Conservation (phyloP, 2,113 vertebrate species). For the Setophaga petechia region DNA sequence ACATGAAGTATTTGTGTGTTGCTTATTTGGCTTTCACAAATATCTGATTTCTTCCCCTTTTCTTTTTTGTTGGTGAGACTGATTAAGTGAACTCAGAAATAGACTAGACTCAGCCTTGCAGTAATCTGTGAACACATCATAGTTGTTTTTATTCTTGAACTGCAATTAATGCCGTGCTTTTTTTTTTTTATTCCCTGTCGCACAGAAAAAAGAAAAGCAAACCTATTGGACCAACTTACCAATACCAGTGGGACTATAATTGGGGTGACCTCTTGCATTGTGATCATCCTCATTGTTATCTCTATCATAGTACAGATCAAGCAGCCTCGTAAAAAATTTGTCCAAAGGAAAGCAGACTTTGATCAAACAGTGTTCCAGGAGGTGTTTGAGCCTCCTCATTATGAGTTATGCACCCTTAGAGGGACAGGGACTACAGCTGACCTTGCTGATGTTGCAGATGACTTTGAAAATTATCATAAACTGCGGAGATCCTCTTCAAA, state of each 20-base stretch:
- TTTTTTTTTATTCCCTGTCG: not conserved
- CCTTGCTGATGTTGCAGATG: slow-evolving; percentile 91
- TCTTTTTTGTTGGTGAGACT: not conserved
- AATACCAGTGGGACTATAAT: slow-evolving; percentile 97
- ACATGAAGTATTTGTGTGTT: not conserved
- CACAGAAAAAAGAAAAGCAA: slow-evolving; percentile 93
- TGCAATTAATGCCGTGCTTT: not conserved
- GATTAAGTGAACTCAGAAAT: not conserved
- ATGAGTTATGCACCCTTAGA: slow-evolving; percentile 93
- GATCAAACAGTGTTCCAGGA: slow-evolving; percentile 98
- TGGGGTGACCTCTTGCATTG: slow-evolving; percentile 94
- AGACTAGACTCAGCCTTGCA: not conserved
- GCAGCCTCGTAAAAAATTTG: slow-evolving; percentile 97
- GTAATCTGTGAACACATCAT: not conserved
- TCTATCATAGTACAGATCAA: slow-evolving; percentile 97
- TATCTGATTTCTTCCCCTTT: not conserved
- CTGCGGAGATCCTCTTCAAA: slow-evolving; percentile 93
- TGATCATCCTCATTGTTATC: slow-evolving; percentile 92
- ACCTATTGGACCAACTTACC: slow-evolving; percentile 95
- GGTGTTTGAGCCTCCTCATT: slow-evolving; percentile 96
- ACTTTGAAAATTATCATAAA: slow-evolving; percentile 95
- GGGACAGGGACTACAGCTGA: slow-evolving; percentile 86
- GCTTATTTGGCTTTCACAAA: not conserved
- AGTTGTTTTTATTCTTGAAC: not conserved
- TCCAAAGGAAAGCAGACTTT: slow-evolving; percentile 92